A percentile compares a stretch with the other conserved stretches of the same genome.
phyloP scores from a whole-genome alignment of 2,888 invertebrate genomes.

The Arrhopalites spinosus region DNA sequence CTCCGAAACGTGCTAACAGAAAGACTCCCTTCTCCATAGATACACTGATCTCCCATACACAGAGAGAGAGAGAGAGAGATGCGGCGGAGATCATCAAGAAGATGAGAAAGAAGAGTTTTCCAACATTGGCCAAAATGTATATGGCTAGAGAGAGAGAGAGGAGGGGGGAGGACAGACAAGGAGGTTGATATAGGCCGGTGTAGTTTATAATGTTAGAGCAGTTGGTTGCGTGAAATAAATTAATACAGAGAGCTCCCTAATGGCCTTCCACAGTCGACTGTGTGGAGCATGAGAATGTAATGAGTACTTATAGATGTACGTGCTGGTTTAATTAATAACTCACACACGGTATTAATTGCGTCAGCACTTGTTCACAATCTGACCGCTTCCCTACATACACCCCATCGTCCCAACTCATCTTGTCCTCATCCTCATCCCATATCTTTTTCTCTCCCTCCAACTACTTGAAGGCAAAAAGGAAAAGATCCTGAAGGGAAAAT shows the following conservation, averaged over 20 bases:
- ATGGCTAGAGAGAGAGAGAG: not conserved
- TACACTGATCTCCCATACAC: too few species aligned
- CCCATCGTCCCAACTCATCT: not conserved
- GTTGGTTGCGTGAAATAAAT: slow-evolving; percentile 21
- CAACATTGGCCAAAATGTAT: not conserved
- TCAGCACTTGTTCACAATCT: slow-evolving; percentile 33
- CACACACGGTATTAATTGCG: slow-evolving; percentile 30
- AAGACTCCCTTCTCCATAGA: too few species aligned
- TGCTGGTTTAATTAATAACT: slow-evolving; percentile 32
- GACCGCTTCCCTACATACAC: slow-evolving; percentile 16
- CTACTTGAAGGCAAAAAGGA: not conserved
- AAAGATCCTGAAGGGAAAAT: not conserved
- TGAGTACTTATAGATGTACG: slow-evolving; percentile 35
- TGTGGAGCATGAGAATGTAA: slow-evolving; percentile 24
- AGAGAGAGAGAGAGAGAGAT: not conserved
- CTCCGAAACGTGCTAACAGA: too few species aligned
- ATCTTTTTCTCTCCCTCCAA: not conserved
- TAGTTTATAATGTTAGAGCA: not conserved
- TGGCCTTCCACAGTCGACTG: not conserved
- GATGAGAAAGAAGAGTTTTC: not conserved
- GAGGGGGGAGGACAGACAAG: too few species aligned
- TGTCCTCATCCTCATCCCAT: not conserved
- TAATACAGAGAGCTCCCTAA: slow-evolving; percentile 18
- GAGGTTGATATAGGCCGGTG: not conserved
- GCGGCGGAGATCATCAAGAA: not conserved